Conservation (phyloP, 2,888 invertebrate genomes). For the Cephus rjabovi region DNA sequence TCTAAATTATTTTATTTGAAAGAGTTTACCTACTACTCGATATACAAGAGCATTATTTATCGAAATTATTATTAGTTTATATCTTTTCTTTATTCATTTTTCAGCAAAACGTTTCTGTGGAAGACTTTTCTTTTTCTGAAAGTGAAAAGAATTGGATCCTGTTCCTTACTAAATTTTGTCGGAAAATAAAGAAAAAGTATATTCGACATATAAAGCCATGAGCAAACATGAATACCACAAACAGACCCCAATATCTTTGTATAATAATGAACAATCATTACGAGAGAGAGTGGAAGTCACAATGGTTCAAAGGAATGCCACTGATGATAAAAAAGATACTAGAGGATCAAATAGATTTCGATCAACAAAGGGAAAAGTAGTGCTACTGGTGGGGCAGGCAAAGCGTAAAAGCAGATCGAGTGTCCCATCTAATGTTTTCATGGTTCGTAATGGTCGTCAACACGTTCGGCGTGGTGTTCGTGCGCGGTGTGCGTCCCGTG, state of each 20-base stretch:
- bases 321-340: neutral
- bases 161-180: neutral
- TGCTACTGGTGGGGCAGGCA: neutral
- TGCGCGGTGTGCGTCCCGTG: slow-evolving; percentile 29
- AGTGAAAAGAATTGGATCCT: neutral
- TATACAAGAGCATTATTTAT: neutral
- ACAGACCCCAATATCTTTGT: neutral
- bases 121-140: neutral
- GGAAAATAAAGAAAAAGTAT: neutral
- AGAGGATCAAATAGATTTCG: neutral
- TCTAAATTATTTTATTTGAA: neutral
- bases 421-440: neutral
- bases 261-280: neutral
- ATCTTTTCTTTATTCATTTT: neutral
- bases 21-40: neutral
- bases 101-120: neutral
- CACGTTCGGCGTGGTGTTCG: slow-evolving; percentile 13
- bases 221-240: neutral
- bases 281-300: no score
- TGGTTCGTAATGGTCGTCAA: neutral
- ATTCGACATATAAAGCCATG: neutral
- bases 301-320: neutral
- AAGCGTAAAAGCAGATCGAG: neutral
- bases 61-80: neutral
- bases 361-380: neutral